Conservation (phyloP, 2,113 vertebrate species). For the Callospermophilus lateralis region DNA sequence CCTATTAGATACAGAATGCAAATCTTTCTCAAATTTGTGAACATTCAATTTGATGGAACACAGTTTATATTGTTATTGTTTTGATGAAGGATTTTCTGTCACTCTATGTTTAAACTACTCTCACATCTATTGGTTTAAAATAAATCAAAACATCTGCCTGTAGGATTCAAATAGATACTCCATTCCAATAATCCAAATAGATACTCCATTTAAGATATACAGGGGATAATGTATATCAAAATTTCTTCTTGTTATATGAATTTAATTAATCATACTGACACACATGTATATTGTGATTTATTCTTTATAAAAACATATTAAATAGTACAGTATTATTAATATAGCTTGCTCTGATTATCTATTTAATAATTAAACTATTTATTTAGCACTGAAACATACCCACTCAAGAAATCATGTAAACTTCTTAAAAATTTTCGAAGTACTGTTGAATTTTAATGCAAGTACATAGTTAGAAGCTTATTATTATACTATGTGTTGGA, state of each 20-base stretch:
- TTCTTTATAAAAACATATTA: background rate
- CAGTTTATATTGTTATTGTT: background rate
- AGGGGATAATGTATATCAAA: background rate
- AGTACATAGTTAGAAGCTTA: background rate
- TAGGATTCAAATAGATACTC: slow-evolving; percentile 13
- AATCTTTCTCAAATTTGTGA: slow-evolving; percentile 24
- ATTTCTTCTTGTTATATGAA: background rate
- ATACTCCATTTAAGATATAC: background rate
- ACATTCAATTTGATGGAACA: background rate
- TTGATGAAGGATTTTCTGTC: slow-evolving; percentile 42
- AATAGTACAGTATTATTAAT: background rate
- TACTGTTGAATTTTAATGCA: slow-evolving; percentile 4
- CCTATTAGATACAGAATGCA: background rate
- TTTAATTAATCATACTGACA: background rate
- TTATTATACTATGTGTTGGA: background rate
- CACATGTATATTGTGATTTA: background rate
- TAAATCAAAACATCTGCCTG: slow-evolving; percentile 57
- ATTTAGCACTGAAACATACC: background rate
- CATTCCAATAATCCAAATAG: slow-evolving; percentile 5
- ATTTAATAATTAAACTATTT: background rate
- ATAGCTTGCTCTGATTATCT: background rate
- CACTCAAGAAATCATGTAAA: background rate
- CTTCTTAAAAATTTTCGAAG: background rate
- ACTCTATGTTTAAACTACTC: slow-evolving; percentile 70
- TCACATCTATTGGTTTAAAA: slow-evolving; percentile 74